These are phyloP conservation scores for Callocephalon fimbriatum DNA, from an alignment of 2,113 vertebrate genomes.

Conservation along the genomic window DNA sequence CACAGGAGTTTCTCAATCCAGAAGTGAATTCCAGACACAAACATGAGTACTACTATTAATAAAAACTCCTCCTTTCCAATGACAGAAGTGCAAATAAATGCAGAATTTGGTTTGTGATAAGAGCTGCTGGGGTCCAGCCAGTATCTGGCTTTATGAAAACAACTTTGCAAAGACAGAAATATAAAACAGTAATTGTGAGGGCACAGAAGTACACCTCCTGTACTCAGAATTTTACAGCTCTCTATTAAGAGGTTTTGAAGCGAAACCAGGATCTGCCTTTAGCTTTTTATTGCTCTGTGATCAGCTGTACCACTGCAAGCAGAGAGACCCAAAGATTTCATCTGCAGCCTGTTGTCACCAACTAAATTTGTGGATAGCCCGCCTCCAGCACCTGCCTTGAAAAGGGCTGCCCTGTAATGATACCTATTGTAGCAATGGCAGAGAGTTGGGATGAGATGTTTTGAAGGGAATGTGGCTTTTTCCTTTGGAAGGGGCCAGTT, in stretches of 20 bases:
- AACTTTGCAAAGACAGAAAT: not conserved
- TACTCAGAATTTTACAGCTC: not conserved
- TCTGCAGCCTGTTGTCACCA: not conserved
- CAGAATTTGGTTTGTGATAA: not conserved
- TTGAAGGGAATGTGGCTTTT: not conserved
- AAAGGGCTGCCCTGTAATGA: not conserved
- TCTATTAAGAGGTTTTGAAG: not conserved
- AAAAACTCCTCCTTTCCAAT: slow-evolving; percentile 26
- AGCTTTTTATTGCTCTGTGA: not conserved
- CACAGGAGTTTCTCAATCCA: slow-evolving; percentile 49
- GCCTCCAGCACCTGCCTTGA: not conserved
- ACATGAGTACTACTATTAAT: slow-evolving; percentile 20
- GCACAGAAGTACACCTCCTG: not conserved
- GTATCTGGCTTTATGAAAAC: not conserved
- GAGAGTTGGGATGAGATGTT: not conserved
- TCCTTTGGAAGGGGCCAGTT: not conserved
- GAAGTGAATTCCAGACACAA: slow-evolving; percentile 53
- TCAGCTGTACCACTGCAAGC: not conserved
- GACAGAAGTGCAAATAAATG: not conserved
- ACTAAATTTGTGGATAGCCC: not conserved
- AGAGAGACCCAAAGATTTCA: not conserved
- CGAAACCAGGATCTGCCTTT: not conserved
- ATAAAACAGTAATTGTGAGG: not conserved
- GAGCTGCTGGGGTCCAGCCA: not conserved
- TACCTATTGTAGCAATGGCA: rapidly evolving